Evolutionary conservation across 2,113 vertebrate species (phyloP), one percentile per base, ranked within the genome.

Genomic region (Psilopsiagon aymara): DNA sequence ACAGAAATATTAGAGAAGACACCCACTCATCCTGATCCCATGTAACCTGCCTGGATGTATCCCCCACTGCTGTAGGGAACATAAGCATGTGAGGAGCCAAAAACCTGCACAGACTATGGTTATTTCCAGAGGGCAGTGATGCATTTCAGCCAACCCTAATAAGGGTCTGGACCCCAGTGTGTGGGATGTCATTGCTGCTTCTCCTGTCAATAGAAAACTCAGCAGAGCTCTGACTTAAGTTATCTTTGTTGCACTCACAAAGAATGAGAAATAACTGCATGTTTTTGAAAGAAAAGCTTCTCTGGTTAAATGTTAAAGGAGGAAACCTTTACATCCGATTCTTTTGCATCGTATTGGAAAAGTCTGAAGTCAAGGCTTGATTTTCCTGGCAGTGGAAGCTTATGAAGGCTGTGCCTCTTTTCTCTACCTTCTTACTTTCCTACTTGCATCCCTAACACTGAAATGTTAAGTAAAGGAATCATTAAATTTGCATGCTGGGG

Each of bases 21-120:
- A 11, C n/a, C 28, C 18, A 15, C 41, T 71, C 29, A 18, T 24
- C 24, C 31, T 66, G 44, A 59, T 28, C 41, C 23, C 6, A 0
- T 6, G 31, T 9, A 37, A 49, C 23, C 21, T 68, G 13, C 9
- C 39, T 57, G 63, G 15, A 4, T 64, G 18, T 27, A 44, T 24
- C 14, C 18, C 23, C 33, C 33, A 11, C 51, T 49, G 35, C 23
- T 43, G 18, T 7, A 27, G 27, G 44, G 71, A 69, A 66, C 27
- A 60, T 0, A 5, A 85, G 11, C 7, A 2, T 6, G 11, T 10
- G 35, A 60, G 18, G 12, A 49, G 39, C 28, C 25, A 9, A 16
- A 39, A 63, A 4, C 11, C n/a, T 39, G 13, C 13, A 7, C 0
- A 6, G 8, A 25, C 17, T n/a, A 0, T 13, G 14, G 33, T 17